Percentiles rank a stretch among this genome's conserved stretches.
These are phyloP conservation scores for Corapipo altera DNA, from an alignment of 2,113 vertebrate genomes.

Conservation along the genomic window DNA sequence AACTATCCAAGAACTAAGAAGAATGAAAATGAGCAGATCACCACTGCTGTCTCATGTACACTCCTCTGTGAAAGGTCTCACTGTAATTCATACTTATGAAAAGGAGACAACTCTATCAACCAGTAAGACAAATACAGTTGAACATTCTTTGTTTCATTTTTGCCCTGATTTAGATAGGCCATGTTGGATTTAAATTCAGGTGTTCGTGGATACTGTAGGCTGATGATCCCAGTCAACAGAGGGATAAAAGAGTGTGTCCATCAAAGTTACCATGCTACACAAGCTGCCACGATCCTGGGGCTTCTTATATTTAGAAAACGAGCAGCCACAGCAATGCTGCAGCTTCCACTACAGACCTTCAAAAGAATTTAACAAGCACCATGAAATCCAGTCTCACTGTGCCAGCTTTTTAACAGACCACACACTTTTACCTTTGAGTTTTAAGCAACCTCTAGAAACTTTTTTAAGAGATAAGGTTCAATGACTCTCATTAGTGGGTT, in stretches of 20 bases:
- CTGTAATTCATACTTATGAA: conserved; percentile 78
- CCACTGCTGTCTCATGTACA: conserved; percentile 78
- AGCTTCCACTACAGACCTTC: not conserved
- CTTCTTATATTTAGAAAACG: not conserved
- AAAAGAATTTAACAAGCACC: not conserved
- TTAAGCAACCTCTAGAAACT: not conserved
- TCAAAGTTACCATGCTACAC: not conserved
- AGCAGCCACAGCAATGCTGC: not conserved
- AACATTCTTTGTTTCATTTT: not conserved
- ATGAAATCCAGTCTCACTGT: not conserved
- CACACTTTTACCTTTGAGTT: not conserved
- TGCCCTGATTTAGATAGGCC: not conserved
- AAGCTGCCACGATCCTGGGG: not conserved
- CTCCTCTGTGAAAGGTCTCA: conserved; percentile 78
- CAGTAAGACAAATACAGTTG: conserved; percentile 45
- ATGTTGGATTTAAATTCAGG: not conserved
- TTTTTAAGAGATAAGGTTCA: not conserved
- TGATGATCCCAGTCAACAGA: not conserved
- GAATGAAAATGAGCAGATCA: conserved; percentile 79
- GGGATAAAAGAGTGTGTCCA: not conserved
- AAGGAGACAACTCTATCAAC: conserved; percentile 66
- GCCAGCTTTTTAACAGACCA: not conserved
- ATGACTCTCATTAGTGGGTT: not conserved
- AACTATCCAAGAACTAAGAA: conserved; percentile 77
- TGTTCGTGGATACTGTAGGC: not conserved